Conservation (phyloP, 2,888 invertebrate genomes). For the Drosophila rellima region DNA sequence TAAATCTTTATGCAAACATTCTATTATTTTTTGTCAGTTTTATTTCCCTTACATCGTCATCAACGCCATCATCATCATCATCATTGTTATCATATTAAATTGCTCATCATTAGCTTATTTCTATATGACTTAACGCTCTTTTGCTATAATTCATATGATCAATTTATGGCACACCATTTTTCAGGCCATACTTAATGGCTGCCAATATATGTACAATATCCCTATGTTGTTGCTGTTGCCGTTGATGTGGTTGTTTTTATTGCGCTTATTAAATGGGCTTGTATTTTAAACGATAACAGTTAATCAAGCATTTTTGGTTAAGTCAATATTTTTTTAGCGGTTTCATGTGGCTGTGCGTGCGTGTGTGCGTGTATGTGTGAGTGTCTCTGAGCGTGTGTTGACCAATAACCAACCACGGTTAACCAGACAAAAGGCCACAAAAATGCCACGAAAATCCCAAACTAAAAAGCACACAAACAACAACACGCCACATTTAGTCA, state of each 20-base stretch:
- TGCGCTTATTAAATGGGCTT: constrained; percentile 61
- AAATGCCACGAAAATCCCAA: constrained; percentile 85
- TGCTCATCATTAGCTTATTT: background rate
- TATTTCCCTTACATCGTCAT: background rate
- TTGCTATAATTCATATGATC: constrained; percentile 24
- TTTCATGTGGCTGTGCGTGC: constrained; percentile 41
- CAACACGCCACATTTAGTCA: constrained; percentile 45
- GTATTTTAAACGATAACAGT: constrained; percentile 73
- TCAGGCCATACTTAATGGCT: constrained; percentile 30
- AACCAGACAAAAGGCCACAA: constrained; percentile 85
- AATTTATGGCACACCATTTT: constrained; percentile 40
- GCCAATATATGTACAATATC: background rate
- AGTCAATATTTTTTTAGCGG: constrained; percentile 83
- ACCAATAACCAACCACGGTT: constrained; percentile 84
- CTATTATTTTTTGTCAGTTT: background rate
- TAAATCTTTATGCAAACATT: background rate
- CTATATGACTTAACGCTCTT: constrained; percentile 1
- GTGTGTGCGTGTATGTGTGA: constrained; percentile 9
- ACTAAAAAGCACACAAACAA: constrained; percentile 83
- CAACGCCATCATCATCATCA: background rate
- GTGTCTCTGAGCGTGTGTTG: constrained; percentile 63
- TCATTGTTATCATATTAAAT: constrained; percentile 8
- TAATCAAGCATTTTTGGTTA: constrained; percentile 81
- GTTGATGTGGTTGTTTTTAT: constrained; percentile 38
- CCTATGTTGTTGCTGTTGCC: constrained; percentile 1